These are phyloP conservation scores for Oceanodroma leucorhoa DNA, from an alignment of 2,797 vertebrate genomes.

Conservation along the genomic window DNA sequence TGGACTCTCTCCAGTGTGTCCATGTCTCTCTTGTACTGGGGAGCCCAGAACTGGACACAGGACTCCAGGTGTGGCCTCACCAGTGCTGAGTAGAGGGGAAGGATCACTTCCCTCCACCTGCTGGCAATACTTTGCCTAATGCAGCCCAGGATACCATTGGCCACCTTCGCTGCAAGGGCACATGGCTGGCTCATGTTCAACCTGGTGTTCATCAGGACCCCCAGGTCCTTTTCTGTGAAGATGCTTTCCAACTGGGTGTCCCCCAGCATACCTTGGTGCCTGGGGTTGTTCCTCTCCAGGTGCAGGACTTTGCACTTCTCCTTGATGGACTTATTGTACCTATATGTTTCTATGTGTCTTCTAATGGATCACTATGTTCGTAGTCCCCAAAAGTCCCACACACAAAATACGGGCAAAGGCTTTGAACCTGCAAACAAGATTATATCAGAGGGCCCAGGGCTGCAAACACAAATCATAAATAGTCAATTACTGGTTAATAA, in stretches of 20 bases:
- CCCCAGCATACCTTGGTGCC: no score
- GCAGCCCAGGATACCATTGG: neutral
- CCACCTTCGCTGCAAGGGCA: accelerated
- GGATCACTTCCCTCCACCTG: neutral
- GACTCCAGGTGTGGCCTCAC: neutral
- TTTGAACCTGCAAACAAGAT: neutral
- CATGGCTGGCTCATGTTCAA: neutral
- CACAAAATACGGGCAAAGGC: neutral
- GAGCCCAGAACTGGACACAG: neutral
- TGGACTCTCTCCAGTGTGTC: neutral
- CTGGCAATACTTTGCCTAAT: neutral
- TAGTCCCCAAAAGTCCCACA: neutral
- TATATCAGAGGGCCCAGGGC: neutral
- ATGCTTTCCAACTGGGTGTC: neutral
- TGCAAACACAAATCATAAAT: neutral
- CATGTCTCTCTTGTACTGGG: neutral
- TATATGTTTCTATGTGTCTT: neutral
- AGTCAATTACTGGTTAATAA: neutral
- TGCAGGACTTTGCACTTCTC: neutral
- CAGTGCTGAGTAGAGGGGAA: neutral
- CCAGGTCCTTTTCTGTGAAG: neutral
- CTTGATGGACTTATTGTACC: neutral
- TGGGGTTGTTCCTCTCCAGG: neutral
- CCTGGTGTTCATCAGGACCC: neutral
- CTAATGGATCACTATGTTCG: neutral